A percentile compares a stretch with the other conserved stretches of the same genome.
phyloP scores from a whole-genome alignment of 2,113 vertebrate species.

The Dicerorhinus sumatrensis region DNA sequence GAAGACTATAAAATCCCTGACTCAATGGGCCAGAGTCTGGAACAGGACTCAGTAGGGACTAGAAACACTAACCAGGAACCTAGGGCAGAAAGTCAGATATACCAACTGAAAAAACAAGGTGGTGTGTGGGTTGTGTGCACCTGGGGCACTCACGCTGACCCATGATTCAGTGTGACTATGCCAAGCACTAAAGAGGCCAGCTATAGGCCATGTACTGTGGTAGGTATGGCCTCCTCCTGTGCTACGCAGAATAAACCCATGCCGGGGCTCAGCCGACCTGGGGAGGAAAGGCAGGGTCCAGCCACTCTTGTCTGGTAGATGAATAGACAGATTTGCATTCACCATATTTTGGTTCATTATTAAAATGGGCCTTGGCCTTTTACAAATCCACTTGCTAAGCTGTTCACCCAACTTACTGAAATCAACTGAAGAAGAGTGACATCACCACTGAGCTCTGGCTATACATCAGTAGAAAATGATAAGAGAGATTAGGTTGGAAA shows the following conservation, averaged over 20 bases:
- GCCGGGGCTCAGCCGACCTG: background rate
- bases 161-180: background rate
- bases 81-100: background rate
- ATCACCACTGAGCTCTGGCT: background rate
- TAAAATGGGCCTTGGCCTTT: background rate
- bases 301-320: background rate
- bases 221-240: background rate
- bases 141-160: background rate
- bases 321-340: background rate
- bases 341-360: background rate
- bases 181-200: background rate
- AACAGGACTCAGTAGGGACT: background rate
- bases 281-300: background rate
- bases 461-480: background rate
- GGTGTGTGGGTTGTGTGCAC: rapidly evolving
- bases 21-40: background rate
- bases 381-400: conserved; percentile 6
- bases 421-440: background rate
- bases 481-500: background rate
- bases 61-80: background rate
- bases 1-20: background rate
- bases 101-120: background rate
- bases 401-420: background rate
- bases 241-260: background rate
- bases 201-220: background rate